These are phyloP conservation scores for Mycteria americana DNA, from an alignment of 2,797 vertebrate species.

Conservation along the genomic window DNA sequence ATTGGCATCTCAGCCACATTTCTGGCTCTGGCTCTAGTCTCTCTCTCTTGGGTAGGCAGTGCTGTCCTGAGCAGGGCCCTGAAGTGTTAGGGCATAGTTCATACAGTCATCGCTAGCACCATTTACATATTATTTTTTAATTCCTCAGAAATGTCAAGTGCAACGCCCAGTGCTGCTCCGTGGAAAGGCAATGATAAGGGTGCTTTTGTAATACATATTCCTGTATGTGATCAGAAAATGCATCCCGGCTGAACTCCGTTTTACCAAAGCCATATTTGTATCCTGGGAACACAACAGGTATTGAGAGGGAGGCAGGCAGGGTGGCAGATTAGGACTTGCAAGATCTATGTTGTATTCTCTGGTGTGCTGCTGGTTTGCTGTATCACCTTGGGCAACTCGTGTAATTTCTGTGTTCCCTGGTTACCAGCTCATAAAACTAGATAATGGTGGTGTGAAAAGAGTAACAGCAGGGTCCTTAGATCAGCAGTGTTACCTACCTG, in stretches of 20 bases:
- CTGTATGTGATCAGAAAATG: background rate
- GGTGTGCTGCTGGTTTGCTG: background rate
- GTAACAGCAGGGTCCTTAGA: background rate
- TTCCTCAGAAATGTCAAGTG: background rate
- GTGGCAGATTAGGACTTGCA: background rate
- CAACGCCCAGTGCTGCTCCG: background rate
- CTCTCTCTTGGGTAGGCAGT: background rate
- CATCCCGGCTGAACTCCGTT: background rate
- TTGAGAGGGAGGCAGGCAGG: background rate
- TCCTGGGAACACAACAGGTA: background rate
- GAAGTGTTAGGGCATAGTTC: background rate
- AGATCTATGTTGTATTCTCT: background rate
- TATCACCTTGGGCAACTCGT: background rate
- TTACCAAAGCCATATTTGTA: background rate
- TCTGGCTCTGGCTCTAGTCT: background rate
- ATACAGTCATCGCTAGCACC: background rate
- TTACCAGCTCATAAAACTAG: background rate
- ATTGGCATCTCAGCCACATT: background rate
- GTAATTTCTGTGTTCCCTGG: background rate
- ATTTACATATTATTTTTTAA: background rate
- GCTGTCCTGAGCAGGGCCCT: background rate
- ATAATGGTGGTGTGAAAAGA: background rate
- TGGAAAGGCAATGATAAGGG: background rate
- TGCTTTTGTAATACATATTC: background rate
- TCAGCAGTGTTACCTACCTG: background rate